phyloP scores from a whole-genome alignment of 2,113 vertebrate species.

The Vulpes ferrilata region DNA sequence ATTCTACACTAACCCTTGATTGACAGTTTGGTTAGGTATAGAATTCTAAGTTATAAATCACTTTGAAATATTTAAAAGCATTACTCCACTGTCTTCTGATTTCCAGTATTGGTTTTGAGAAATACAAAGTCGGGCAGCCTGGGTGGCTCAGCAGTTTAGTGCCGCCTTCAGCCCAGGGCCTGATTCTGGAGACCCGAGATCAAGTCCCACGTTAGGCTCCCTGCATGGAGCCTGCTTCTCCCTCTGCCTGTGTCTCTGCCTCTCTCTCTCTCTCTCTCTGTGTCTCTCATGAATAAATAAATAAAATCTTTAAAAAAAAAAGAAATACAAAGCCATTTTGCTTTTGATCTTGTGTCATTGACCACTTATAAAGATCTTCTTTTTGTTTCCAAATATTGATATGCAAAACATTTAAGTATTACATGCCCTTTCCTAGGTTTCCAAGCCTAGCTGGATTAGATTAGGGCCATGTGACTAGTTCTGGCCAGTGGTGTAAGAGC shows the following conservation, averaged over 20 bases:
- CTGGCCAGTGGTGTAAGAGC: background rate
- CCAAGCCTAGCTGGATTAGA: background rate
- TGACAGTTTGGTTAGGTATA: background rate
- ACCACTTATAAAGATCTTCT: background rate
- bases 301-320: no score
- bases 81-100: background rate
- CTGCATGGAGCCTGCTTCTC: no score
- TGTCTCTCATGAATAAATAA: no score
- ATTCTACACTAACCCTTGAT: background rate
- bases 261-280: no score
- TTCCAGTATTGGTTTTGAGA: background rate
- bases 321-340: conserved; percentile 3
- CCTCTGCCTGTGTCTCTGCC: no score
- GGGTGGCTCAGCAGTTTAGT: no score
- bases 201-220: no score
- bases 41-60: background rate
- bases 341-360: background rate
- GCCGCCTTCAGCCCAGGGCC: no score
- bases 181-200: no score
- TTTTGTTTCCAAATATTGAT: background rate
- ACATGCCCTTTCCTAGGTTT: background rate
- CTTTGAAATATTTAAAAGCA: conserved; percentile 14
- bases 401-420: background rate
- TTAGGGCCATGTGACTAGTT: background rate
- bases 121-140: background rate